Percentiles rank a stretch among this genome's conserved stretches.
These are phyloP conservation scores for Cyanoderma ruficeps DNA, from an alignment of 2,113 vertebrate species.

Conservation along the genomic window DNA sequence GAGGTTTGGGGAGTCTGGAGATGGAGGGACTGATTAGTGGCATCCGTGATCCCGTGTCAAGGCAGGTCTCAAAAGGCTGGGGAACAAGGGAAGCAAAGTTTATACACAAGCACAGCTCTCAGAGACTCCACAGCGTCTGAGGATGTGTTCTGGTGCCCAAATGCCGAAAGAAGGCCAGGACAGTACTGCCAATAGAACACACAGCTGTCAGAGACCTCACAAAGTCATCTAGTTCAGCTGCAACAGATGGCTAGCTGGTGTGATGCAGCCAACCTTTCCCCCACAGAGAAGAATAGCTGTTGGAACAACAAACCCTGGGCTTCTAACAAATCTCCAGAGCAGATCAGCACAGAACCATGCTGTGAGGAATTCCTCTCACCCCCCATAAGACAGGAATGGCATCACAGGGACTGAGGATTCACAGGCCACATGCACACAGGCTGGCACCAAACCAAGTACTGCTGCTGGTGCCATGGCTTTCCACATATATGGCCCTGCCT, in stretches of 20 bases:
- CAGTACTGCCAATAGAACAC: neutral
- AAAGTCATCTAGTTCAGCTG: neutral
- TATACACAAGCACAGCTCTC: neutral
- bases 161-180: neutral
- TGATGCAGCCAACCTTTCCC: neutral
- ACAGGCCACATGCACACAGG: neutral
- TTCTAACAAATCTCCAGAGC: neutral
- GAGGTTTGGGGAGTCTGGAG: neutral
- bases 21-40: neutral
- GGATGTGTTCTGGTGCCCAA: neutral
- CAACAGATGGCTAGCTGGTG: neutral
- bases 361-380: neutral
- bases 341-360: neutral
- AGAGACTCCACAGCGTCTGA: fast-evolving
- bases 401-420: neutral
- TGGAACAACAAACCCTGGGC: neutral
- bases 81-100: neutral
- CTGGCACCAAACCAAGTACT: neutral
- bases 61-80: neutral
- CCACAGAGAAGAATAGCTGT: neutral
- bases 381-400: fast-evolving
- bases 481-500: fast-evolving
- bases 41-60: neutral
- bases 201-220: neutral
- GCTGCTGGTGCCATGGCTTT: neutral